Evolutionary conservation across 2,888 invertebrate genomes (phyloP), one percentile per base, ranked within the genome.

Genomic region (Maniola hyperantus): DNA sequence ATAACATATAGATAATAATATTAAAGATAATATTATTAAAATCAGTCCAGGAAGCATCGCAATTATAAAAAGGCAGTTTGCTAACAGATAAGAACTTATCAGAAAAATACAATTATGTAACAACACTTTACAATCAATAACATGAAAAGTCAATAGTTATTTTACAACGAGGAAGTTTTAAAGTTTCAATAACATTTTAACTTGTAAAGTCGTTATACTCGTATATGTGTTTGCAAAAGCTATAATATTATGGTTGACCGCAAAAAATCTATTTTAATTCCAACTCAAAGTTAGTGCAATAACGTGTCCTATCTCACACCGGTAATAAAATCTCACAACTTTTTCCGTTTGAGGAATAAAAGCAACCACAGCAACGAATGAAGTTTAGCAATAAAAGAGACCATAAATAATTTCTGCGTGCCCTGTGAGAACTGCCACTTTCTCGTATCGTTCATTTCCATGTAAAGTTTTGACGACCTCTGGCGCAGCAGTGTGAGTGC

Each of bases 231-330:
- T 51, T 8, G 50, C 61, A 10, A 62, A 62, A 42, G 39, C 51
- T 51, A 51, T 48, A 15, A 20, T 42, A 42, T 57, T 55, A 55
- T 39, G 39, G 75, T 73, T 85, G 83, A 88, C 89, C 87, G 81
- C 85, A 87, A 87, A 87, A 86, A 85, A 82, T 80, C 83, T 82
- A 87, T 89, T 89, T 89, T 89, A 88, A 89, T 89, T 84, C 82
- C 80, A 78, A 75, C 83, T 77, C 82, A 76, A 89, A 91, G 86
- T 91, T 90, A 83, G 84, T 81, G 88, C 91, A 87, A 91, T 91
- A 91, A 90, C 89, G 89, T 83, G 83, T 89, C 88, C 89, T 89
- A 90, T 89, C 88, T 90, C 91, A 87, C 89, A 89, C 90, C 87
- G 89, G 88, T 81, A 87, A 91, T 91, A 91, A 91, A 91, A 87